Percentiles rank a stretch among this genome's conserved stretches.
phyloP scores from a whole-genome alignment of 2,113 vertebrate species.

The Pogona vitticeps region DNA sequence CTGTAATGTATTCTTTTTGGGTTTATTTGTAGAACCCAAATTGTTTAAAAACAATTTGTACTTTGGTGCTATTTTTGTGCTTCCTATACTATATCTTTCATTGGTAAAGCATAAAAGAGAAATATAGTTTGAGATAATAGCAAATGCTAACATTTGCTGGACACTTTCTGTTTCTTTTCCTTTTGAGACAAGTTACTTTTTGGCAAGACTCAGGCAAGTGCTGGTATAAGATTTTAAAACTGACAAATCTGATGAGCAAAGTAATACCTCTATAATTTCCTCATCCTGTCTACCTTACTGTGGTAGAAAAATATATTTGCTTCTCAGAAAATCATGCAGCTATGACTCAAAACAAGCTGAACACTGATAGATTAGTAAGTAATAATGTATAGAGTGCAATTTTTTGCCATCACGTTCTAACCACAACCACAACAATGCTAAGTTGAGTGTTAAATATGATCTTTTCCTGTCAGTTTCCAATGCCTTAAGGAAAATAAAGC shows the following conservation, averaged over 20 bases:
- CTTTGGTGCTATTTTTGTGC: background rate
- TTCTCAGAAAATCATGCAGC: constrained; percentile 69
- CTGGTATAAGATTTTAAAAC: background rate
- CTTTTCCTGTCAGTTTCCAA: constrained; percentile 1
- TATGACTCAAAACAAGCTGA: constrained; percentile 68
- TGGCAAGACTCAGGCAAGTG: background rate
- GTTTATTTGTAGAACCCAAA: too few relatives aligned
- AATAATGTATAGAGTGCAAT: constrained; percentile 37
- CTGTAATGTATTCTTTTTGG: too few relatives aligned
- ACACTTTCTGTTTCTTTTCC: background rate
- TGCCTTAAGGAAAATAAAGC: background rate
- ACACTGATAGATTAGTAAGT: constrained; percentile 31
- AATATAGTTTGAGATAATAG: background rate
- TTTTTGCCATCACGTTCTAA: constrained; percentile 71
- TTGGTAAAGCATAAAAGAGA: background rate
- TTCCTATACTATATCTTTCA: background rate
- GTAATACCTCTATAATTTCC: constrained; percentile 14
- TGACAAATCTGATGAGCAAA: background rate
- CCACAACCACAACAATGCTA: constrained; percentile 63
- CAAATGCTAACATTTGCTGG: background rate
- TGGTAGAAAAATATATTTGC: constrained; percentile 66
- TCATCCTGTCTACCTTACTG: constrained; percentile 37
- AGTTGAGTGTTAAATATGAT: constrained; percentile 60
- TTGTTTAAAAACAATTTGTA: background rate
- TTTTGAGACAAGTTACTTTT: background rate